phyloP scores from a whole-genome alignment of 2,113 vertebrate species.

The Cryptotis parvus region DNA sequence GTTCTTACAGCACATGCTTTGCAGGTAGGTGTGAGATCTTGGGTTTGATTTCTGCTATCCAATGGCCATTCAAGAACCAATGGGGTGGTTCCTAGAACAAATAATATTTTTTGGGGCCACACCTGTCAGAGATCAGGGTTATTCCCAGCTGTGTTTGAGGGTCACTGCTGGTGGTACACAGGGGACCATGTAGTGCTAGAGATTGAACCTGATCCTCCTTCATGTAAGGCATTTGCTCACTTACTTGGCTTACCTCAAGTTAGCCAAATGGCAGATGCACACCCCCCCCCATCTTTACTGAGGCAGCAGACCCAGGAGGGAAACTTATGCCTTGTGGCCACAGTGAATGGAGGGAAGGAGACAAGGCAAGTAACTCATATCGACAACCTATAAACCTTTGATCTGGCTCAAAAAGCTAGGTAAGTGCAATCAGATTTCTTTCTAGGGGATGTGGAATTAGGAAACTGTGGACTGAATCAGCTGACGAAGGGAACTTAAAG shows the following conservation, averaged over 20 bases:
- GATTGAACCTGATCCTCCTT: too few species aligned
- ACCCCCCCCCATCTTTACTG: neutral
- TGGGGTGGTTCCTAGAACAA: too few species aligned
- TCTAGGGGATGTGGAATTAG: neutral
- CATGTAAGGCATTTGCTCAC: too few species aligned
- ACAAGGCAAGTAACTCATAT: neutral
- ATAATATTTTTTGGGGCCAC: too few species aligned
- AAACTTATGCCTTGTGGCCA: neutral
- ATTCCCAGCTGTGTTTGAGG: too few species aligned
- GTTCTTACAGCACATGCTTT: too few species aligned
- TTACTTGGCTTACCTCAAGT: neutral
- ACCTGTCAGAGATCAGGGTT: too few species aligned
- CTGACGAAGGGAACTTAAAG: neutral
- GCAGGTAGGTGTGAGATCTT: too few species aligned
- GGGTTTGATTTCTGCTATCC: too few species aligned
- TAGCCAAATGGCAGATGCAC: neutral
- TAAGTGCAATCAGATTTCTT: constrained; percentile 19
- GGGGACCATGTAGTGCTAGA: too few species aligned
- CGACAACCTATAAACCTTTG: constrained; percentile 7
- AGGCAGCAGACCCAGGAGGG: neutral
- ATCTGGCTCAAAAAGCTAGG: constrained; percentile 25
- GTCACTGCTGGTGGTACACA: too few species aligned
- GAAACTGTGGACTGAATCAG: constrained; percentile 34
- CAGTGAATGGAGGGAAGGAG: neutral
- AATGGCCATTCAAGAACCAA: too few species aligned